Evolutionary conservation across 2,113 vertebrate genomes (phyloP), one percentile per base, ranked within the genome.

Genomic region (Sitta europaea): DNA sequence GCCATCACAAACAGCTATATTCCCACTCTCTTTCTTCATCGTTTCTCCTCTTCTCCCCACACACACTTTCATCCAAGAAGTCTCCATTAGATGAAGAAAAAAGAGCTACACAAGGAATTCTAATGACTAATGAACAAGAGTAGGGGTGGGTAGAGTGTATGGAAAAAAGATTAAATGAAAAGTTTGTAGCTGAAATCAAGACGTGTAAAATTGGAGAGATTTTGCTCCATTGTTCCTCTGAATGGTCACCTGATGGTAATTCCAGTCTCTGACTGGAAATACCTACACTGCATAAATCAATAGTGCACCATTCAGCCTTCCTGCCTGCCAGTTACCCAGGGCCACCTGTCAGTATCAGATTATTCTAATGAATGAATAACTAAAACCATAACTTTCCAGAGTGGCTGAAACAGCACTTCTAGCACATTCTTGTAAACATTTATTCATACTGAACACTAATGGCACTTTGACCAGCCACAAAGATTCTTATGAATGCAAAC

Each of bases 341-440:
- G 65, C 65, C 65, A 92, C 80, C 40, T 95, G 61, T n/a, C 63
- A 90, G 45, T 47, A 47, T 51, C 79, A 83, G 12, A 80, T 67
- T 77, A 62, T 86, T 73, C 21, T 90, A 83, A 11, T 58, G 51
- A 47, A 86, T 33, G 27, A 83, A 83, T 48, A 92, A 86, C 40
- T 62, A 88, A 90, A 92, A 7, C 7, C 15, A 8, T 20, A 90
- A 54, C 59, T 84, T 94, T 58, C n/a, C 71, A 55, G 51, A 83
- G 51, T 55, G 47, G 47, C 29, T 68, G 16, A 73, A 93, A 80
- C 7, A 75, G 29, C 25, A 59, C n/a, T 83, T 83, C 45, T 48
- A 93, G 63, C n/a, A 75, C 59, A 76, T 61, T 92, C 82, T 80
- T 71, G 59, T 53, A 92, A 89, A 78, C 66, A 75, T 95, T 83